Percentiles rank a stretch among this genome's conserved stretches.
Evolutionary conservation across 2,113 vertebrate species (phyloP).

Genomic region (Nematolebias whitei): DNA sequence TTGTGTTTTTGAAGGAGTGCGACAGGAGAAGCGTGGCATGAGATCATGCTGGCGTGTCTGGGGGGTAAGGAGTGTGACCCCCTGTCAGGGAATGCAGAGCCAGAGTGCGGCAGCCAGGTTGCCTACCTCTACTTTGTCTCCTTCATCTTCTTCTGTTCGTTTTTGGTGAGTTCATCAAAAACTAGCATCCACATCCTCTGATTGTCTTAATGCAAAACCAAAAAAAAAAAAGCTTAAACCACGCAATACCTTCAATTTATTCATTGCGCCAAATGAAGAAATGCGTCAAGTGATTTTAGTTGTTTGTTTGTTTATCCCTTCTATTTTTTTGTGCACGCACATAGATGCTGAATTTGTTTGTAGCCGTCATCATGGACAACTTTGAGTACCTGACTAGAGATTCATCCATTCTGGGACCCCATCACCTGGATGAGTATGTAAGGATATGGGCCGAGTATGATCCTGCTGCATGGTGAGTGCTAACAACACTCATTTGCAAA

Average conservation of each 20-base stretch:
- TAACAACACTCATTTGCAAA: slow-evolving; percentile 20
- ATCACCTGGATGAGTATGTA: slow-evolving; percentile 98
- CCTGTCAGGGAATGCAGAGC: slow-evolving; percentile 80
- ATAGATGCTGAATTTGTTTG: slow-evolving; percentile 98
- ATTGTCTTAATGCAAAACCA: too few relatives aligned
- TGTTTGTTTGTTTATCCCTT: too few relatives aligned
- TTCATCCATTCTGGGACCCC: slow-evolving; percentile 97
- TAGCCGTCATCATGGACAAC: slow-evolving; percentile 99
- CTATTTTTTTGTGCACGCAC: background rate
- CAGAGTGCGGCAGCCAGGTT: slow-evolving; percentile 92
- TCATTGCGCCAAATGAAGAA: too few relatives aligned
- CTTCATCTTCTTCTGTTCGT: slow-evolving; percentile 99
- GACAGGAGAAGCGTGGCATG: slow-evolving; percentile 97
- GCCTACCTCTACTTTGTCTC: slow-evolving; percentile 98
- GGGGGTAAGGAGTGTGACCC: slow-evolving; percentile 87
- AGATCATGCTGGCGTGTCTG: slow-evolving; percentile 96
- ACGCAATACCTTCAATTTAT: too few relatives aligned
- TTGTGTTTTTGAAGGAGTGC: slow-evolving; percentile 85
- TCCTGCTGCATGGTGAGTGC: slow-evolving; percentile 98
- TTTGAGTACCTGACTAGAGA: slow-evolving; percentile 98
- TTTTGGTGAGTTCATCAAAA: slow-evolving; percentile 97
- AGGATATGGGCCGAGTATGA: slow-evolving; percentile 99
- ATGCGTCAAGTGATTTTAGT: too few relatives aligned
- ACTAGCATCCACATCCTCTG: too few relatives aligned
- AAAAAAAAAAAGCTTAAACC: too few relatives aligned